phyloP scores from a whole-genome alignment of 2,113 vertebrate genomes.

The Oryzias celebensis region DNA sequence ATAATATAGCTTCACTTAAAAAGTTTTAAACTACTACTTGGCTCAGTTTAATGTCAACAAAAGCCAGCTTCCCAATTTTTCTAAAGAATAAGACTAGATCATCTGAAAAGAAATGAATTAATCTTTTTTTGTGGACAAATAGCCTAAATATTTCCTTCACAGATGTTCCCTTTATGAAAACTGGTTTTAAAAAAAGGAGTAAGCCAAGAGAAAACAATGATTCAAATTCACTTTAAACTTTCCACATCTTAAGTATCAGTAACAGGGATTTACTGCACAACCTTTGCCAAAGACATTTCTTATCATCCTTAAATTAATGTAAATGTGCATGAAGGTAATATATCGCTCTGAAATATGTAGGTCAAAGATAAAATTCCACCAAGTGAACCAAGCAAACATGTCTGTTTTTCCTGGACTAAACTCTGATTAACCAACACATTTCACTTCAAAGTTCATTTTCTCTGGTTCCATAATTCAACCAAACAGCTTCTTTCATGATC shows the following conservation, averaged over 20 bases:
- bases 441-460: not conserved
- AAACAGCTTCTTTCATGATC: too few species aligned
- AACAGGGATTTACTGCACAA: not conserved
- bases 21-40: too few species aligned
- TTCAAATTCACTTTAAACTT: not conserved
- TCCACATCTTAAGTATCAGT: not conserved
- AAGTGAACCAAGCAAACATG: not conserved
- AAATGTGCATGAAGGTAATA: not conserved
- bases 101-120: too few species aligned
- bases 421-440: not conserved
- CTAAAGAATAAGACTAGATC: too few species aligned
- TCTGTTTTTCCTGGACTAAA: not conserved
- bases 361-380: conserved; percentile 6
- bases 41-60: too few species aligned
- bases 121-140: too few species aligned
- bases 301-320: conserved; percentile 6
- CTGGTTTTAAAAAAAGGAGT: too few species aligned
- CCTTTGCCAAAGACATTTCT: not conserved
- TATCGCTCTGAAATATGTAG: conserved; percentile 1
- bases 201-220: not conserved
- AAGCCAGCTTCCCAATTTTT: too few species aligned
- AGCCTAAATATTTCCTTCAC: too few species aligned
- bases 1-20: too few species aligned
- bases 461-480: not conserved
- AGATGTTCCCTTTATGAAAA: too few species aligned